Percentiles rank a stretch among this genome's conserved stretches.
phyloP scores from a whole-genome alignment of 2,888 invertebrate species.

The Mythimna albipuncta region DNA sequence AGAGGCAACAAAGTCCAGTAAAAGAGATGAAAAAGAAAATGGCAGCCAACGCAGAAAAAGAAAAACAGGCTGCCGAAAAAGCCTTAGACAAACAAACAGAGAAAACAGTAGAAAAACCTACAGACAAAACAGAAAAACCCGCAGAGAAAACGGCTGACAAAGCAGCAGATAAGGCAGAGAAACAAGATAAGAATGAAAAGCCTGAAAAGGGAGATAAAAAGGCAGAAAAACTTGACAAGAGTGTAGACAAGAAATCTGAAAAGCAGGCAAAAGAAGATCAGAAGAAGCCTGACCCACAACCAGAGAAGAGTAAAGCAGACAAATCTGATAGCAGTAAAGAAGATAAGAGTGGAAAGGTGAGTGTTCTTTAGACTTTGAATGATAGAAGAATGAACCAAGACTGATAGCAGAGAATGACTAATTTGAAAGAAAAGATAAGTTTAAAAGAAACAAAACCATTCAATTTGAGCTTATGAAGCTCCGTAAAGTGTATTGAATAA shows the following conservation, averaged over 20 bases:
- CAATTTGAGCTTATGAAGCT: too few species aligned
- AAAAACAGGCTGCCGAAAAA: slow-evolving; percentile 80
- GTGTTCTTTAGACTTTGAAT: slow-evolving; percentile 10
- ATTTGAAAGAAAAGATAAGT: too few species aligned
- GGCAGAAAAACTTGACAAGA: slow-evolving; percentile 52
- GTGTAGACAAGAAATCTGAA: slow-evolving; percentile 45
- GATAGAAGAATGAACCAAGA: background rate
- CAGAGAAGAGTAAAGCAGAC: slow-evolving; percentile 67
- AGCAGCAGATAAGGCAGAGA: slow-evolving; percentile 54
- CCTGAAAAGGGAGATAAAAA: slow-evolving; percentile 53
- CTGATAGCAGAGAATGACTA: background rate
- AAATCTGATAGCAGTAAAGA: slow-evolving; percentile 65
- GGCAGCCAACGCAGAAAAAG: slow-evolving; percentile 85
- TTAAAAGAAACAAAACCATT: too few species aligned
- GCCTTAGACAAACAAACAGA: slow-evolving; percentile 68
- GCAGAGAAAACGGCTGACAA: slow-evolving; percentile 61
- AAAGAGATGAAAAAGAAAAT: slow-evolving; percentile 88
- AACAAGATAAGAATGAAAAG: slow-evolving; percentile 55
- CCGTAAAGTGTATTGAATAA: background rate
- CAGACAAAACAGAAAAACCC: slow-evolving; percentile 64
- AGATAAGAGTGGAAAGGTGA: slow-evolving; percentile 80
- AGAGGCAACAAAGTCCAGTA: slow-evolving; percentile 82
- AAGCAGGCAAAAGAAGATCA: slow-evolving; percentile 53
- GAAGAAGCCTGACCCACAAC: slow-evolving; percentile 58
- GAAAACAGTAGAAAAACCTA: slow-evolving; percentile 68